These are phyloP conservation scores for Danio choprae DNA, from an alignment of 2,797 vertebrate genomes.

Conservation along the genomic window DNA sequence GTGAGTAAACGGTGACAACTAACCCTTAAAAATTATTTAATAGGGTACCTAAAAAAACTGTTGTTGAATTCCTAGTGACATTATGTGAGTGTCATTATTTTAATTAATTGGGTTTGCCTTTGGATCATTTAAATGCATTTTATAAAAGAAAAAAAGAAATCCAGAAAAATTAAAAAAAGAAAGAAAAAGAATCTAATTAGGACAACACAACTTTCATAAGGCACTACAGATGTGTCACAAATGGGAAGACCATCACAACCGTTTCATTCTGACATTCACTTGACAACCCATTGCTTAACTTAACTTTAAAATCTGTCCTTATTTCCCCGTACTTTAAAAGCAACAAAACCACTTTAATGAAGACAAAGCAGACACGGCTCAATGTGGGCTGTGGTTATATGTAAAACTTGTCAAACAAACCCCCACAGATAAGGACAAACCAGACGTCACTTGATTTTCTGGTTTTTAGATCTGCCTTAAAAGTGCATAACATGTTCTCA, in stretches of 20 bases:
- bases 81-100: too few species aligned
- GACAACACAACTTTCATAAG: too few species aligned
- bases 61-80: too few species aligned
- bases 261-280: neutral
- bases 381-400: neutral
- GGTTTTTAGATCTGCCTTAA: conserved; percentile 33
- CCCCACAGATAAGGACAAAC: neutral
- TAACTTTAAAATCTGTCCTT: neutral
- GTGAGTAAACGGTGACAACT: too few species aligned
- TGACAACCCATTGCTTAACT: neutral
- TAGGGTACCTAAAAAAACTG: too few species aligned
- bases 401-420: conserved; percentile 19
- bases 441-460: conserved; percentile 45
- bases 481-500: neutral
- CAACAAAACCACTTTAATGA: neutral
- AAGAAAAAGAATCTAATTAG: too few species aligned
- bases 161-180: too few species aligned
- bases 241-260: neutral
- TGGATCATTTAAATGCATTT: too few species aligned
- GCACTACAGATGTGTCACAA: neutral
- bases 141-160: too few species aligned
- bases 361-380: neutral
- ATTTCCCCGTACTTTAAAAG: neutral
- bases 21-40: too few species aligned
- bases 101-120: too few species aligned